phyloP scores from a whole-genome alignment of 2,113 vertebrate genomes.

The Phocoena phocoena region DNA sequence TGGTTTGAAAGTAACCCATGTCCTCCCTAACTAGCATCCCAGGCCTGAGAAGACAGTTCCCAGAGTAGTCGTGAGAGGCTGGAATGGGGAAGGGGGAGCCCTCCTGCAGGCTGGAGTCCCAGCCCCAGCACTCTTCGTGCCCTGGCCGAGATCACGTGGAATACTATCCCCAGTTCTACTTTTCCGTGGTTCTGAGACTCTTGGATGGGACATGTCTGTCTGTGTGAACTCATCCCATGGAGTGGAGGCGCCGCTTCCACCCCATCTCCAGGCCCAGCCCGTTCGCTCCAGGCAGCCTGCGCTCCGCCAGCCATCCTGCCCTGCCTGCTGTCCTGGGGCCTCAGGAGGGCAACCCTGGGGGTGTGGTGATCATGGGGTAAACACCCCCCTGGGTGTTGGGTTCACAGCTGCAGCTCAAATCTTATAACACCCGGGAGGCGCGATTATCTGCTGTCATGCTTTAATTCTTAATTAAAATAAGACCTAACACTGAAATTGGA shows the following conservation, averaged over 20 bases:
- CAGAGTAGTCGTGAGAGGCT: rapidly evolving
- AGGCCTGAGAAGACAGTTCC: neutral
- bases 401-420: constrained; percentile 75
- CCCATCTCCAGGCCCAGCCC: too few relatives aligned
- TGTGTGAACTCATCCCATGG: neutral
- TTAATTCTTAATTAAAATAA: constrained; percentile 85
- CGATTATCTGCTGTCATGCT: constrained; percentile 80
- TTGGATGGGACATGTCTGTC: rapidly evolving
- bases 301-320: neutral
- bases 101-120: neutral
- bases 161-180: neutral
- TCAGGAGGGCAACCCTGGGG: neutral
- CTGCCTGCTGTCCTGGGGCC: neutral
- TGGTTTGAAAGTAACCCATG: neutral
- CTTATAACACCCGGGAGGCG: constrained; percentile 73
- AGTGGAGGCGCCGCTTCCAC: neutral
- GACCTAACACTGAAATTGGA: constrained; percentile 68
- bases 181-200: neutral
- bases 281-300: rapidly evolving
- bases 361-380: constrained; percentile 68
- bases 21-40: neutral
- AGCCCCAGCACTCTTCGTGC: rapidly evolving
- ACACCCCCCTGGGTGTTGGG: constrained; percentile 59
- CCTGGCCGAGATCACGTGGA: rapidly evolving
- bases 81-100: rapidly evolving